Evolutionary conservation across 2,113 vertebrate genomes (phyloP), one percentile per base, ranked within the genome.

Genomic region (Cebidichthys violaceus): DNA sequence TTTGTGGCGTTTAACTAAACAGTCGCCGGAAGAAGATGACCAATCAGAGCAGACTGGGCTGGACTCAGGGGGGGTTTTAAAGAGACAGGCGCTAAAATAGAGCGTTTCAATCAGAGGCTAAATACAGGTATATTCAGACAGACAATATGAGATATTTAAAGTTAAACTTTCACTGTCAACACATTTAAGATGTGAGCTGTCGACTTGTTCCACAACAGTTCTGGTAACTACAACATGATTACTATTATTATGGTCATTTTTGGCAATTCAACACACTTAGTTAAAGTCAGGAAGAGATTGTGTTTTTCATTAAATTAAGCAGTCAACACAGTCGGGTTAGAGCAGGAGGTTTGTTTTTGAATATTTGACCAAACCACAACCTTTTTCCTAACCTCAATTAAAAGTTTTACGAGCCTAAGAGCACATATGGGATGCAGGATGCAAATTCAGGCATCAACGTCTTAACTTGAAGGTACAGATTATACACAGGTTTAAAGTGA

Each of bases 291-390:
- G 41, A 50, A 14, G 14, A 75, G 33, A 17, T 27, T 62, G 54
- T 39, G 43, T 24, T 82, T 62, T 62, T 75, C n/a, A 27, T 71
- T 37, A 71, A 57, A 54, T 22, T 37, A 62, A 33, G 54, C 22
- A 33, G 17, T 62, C 4, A 15, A 39, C 74, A 50, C 79, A 24
- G 45, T 22, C 18, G 54, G 39, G 10, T 14, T 2, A n/a, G n/a
- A 11, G 7, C n/a, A 52, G 47, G 9, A 20, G 2, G 47, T 20
- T 43, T 27, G 13, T 29, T 54, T 64, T 37, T 27, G 22, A 60
- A 54, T 79, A 54, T 41, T 54, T 29, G 62, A 52, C 33, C 57
- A 57, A 66, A 72, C 68, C 69, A 64, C 55, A 71, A 65, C 9
- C 61, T 50, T 50, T 67, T 43, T 67, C 52, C 37, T 33, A 35